Conservation (phyloP, 2,797 vertebrate genomes). For the Neomorphus geoffroyi region DNA sequence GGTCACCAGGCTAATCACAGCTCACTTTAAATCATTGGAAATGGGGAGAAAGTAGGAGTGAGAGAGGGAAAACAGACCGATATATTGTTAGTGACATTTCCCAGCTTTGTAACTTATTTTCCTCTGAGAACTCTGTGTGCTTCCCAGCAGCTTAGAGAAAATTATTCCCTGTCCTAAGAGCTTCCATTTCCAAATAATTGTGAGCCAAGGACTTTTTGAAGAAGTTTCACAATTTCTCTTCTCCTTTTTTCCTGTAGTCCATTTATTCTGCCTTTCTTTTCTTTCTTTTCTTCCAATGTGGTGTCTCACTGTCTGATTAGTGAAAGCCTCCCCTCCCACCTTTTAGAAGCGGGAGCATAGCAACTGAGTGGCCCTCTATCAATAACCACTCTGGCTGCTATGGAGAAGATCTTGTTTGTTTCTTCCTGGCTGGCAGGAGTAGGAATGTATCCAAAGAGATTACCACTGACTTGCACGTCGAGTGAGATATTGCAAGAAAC, state of each 20-base stretch:
- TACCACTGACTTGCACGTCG: not conserved
- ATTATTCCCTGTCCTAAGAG: not conserved
- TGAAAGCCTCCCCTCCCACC: not conserved
- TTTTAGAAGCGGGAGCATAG: not conserved
- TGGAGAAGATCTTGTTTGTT: not conserved
- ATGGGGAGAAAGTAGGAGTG: not conserved
- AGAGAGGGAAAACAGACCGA: not conserved
- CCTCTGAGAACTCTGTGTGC: not conserved
- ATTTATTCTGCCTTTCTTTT: not conserved
- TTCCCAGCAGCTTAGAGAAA: not conserved
- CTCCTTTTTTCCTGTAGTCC: not conserved
- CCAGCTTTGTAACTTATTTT: not conserved
- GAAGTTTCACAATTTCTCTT: not conserved
- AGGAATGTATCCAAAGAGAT: not conserved
- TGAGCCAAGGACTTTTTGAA: not conserved
- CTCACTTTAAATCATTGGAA: slow-evolving; percentile 21
- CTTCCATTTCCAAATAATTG: not conserved
- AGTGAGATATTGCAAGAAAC: not conserved
- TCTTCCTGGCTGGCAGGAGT: not conserved
- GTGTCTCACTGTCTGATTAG: not conserved
- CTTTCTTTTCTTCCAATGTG: not conserved
- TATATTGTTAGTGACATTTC: not conserved
- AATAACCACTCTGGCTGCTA: not conserved
- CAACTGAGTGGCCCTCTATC: not conserved
- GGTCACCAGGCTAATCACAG: slow-evolving; percentile 12